Percentiles rank a stretch among this genome's conserved stretches.
These are phyloP conservation scores for Melanogrammus aeglefinus DNA, from an alignment of 2,797 vertebrate genomes.

Conservation along the genomic window DNA sequence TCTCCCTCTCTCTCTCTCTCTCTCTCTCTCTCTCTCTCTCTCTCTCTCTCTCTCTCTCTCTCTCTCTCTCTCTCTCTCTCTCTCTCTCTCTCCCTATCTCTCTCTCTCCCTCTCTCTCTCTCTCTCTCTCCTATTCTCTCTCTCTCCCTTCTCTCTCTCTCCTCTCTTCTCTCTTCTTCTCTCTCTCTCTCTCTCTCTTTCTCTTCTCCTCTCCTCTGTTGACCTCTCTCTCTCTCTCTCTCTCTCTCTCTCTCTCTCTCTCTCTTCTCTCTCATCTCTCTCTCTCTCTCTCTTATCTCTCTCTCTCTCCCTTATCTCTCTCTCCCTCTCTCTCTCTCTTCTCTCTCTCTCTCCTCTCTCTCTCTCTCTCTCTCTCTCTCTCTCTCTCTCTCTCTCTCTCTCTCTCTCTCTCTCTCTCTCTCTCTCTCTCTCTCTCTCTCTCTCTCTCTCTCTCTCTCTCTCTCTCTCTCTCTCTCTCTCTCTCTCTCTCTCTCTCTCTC, in stretches of 20 bases:
- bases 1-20: background rate
- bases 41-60: background rate
- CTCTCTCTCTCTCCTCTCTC: constrained; percentile 50
- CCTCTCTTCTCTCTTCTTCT: constrained; percentile 11
- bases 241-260: no score
- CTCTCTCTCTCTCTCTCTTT: background rate
- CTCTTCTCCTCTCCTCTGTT: constrained; percentile 58
- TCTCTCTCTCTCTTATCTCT: background rate
- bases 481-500: background rate
- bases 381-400: constrained; percentile 19
- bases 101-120: background rate
- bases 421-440: constrained; percentile 40
- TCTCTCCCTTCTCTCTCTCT: background rate
- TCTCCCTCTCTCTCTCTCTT: constrained; percentile 25
- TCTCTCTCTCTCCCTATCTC: constrained; percentile 6
- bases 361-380: constrained; percentile 13
- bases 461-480: constrained; percentile 17
- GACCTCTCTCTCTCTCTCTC: constrained; percentile 50
- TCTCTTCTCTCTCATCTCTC: constrained; percentile 21
- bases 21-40: constrained; percentile 18
- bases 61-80: background rate
- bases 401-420: background rate
- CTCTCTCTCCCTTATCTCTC: no score
- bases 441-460: background rate
- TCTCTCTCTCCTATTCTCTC: constrained; percentile 32